Conservation (phyloP, 2,113 vertebrate species). For the Syngnathus scovelli region DNA sequence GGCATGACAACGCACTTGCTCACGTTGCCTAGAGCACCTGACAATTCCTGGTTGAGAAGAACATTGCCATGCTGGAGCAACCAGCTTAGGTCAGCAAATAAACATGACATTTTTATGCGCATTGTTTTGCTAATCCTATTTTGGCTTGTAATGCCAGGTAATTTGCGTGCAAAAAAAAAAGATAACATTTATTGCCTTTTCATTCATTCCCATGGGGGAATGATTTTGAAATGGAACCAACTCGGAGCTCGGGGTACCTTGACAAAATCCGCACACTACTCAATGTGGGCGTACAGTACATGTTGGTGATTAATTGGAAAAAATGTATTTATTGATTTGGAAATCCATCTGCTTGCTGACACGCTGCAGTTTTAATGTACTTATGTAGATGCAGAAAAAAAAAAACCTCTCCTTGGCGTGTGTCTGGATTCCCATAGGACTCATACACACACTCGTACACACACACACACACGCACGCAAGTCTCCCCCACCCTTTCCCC, state of each 20-base stretch:
- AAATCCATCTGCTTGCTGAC: conserved; percentile 24
- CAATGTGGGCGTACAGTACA: neutral
- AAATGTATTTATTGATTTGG: conserved; percentile 58
- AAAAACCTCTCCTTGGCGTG: conserved; percentile 29
- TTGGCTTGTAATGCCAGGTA: too few species aligned
- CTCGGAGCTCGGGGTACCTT: neutral
- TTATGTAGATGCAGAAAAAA: conserved; percentile 59
- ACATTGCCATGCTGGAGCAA: neutral
- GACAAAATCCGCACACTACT: conserved; percentile 41
- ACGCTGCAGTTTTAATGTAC: conserved; percentile 53
- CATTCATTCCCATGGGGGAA: neutral
- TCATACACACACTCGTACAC: conserved; percentile 9
- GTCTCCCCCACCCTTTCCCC: conserved; percentile 50
- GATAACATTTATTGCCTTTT: neutral
- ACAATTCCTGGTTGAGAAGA: neutral
- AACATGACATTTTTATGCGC: too few species aligned
- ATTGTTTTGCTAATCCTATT: too few species aligned
- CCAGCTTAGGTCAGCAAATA: too few species aligned
- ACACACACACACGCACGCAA: conserved; percentile 19
- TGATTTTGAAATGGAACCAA: neutral
- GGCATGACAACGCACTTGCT: neutral
- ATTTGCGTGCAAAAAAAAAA: too few species aligned
- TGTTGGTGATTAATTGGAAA: conserved; percentile 47
- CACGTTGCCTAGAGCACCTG: neutral
- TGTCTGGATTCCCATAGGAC: conserved; percentile 48